Conservation (phyloP, 2,888 invertebrate species). For the Calameuta pallipes region DNA sequence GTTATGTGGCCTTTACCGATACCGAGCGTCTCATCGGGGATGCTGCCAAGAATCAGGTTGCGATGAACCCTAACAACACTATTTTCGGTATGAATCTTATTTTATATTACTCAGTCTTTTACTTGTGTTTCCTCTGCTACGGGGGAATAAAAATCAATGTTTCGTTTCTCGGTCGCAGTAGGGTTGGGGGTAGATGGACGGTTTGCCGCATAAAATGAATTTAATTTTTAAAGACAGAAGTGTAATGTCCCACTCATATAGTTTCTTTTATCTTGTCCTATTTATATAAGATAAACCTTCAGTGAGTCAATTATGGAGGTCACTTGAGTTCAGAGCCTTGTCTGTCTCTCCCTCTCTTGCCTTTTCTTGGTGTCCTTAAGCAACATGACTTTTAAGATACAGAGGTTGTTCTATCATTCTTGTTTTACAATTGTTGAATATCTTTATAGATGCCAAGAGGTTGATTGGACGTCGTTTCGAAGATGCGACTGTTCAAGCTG, state of each 20-base stretch:
- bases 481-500: conserved; percentile 85
- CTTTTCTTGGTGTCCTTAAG: not conserved
- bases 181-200: not conserved
- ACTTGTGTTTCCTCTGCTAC: not conserved
- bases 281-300: not conserved
- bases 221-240: too few relatives aligned
- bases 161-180: not conserved
- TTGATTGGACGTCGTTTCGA: conserved; percentile 77
- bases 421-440: conserved; percentile 10
- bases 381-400: not conserved
- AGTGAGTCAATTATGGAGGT: not conserved
- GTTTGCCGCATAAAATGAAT: not conserved
- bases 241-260: too few relatives aligned
- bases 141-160: not conserved
- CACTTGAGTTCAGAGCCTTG: not conserved
- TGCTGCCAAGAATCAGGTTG: conserved; percentile 72
- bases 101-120: not conserved
- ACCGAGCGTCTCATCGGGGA: conserved; percentile 71
- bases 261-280: not conserved
- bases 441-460: conserved; percentile 80
- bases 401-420: not conserved
- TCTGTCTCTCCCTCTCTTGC: not conserved
- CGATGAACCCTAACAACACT: conserved; percentile 90
- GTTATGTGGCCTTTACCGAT: conserved; percentile 72
- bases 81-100: conserved; percentile 76